Evolutionary conservation across 1,140 invertebrate species (phyloP), one percentile per base, ranked within the genome.

Genomic region (Lutraria rhynchaena): DNA sequence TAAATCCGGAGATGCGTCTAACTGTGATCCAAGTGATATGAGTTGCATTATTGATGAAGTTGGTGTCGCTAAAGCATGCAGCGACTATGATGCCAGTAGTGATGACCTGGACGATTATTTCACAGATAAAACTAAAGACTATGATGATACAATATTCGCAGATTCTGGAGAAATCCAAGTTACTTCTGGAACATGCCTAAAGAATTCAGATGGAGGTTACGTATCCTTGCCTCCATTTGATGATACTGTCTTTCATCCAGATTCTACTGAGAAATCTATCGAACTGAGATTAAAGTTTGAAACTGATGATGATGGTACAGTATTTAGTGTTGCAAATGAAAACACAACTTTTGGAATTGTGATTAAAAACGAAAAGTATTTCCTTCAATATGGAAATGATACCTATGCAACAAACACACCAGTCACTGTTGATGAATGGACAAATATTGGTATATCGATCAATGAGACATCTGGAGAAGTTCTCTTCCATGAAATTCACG

Each of bases 401-500:
- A 67, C 61, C 11, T 80, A 80, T 49, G 31, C 51, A 7, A 80
- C 76, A 29, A 57, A 70, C 33, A 57, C 53, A 44, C 63, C 76
- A 19, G 63, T 80, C 1, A 70, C 63, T 37, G 0, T 58, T 19
- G 55, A 51, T 60, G 76, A 80, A 60, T 80, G 76, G 76, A 70
- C 76, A n/a, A 80, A 80, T 46, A 70, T 80, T 58, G 76, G 76
- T 35, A 37, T 70, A 46, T 33, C 76, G 24, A 1, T 80, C 4
- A 67, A 80, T 46, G 44, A 69, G 17, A 70, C 44, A 57, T 67
- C 76, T 3, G 76, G 76, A 24, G 55, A 65, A 80, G 55, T 57
- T 37, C 24, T 80, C 11, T 80, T 80, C 76, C 61, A 80, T 49
- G 76, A 80, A 57, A 80, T 67, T 22, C 76, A 80, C 22, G 76